These are phyloP conservation scores for Helleia helle DNA, from an alignment of 2,888 invertebrate genomes.

Conservation along the genomic window DNA sequence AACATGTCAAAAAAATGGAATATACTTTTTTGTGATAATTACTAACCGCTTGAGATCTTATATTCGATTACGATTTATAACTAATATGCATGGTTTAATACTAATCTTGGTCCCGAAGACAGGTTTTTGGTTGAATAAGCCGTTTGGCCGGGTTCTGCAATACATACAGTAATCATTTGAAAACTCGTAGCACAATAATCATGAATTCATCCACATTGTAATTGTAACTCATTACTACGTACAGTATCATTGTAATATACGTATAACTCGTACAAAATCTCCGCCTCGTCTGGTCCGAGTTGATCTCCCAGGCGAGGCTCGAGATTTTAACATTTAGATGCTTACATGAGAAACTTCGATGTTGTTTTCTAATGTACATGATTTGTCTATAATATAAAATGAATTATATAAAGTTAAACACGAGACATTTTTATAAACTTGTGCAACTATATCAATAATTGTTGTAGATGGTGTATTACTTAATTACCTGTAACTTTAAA, in stretches of 20 bases:
- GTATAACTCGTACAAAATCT: not conserved
- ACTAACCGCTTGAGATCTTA: slow-evolving; percentile 65
- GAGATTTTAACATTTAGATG: slow-evolving; percentile 2
- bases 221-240: not conserved
- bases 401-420: not conserved
- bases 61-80: slow-evolving; percentile 28
- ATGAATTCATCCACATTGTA: slow-evolving; percentile 8
- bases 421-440: not conserved
- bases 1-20: not conserved
- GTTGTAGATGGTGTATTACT: slow-evolving; percentile 30
- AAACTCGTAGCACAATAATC: slow-evolving; percentile 48
- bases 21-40: slow-evolving; percentile 43
- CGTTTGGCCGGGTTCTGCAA: slow-evolving; percentile 66
- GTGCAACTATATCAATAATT: not conserved
- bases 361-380: slow-evolving; percentile 1
- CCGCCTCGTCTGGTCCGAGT: slow-evolving; percentile 1
- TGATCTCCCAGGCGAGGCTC: not conserved
- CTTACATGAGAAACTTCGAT: not conserved
- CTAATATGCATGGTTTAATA: slow-evolving; percentile 66
- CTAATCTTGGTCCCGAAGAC: slow-evolving; percentile 51
- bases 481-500: slow-evolving; percentile 40
- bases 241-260: not conserved
- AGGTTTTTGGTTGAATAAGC: slow-evolving; percentile 30
- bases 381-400: not conserved
- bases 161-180: slow-evolving; percentile 37